Evolutionary conservation across 2,888 invertebrate genomes (phyloP).

Genomic region (Euspilapteryx auroguttella): DNA sequence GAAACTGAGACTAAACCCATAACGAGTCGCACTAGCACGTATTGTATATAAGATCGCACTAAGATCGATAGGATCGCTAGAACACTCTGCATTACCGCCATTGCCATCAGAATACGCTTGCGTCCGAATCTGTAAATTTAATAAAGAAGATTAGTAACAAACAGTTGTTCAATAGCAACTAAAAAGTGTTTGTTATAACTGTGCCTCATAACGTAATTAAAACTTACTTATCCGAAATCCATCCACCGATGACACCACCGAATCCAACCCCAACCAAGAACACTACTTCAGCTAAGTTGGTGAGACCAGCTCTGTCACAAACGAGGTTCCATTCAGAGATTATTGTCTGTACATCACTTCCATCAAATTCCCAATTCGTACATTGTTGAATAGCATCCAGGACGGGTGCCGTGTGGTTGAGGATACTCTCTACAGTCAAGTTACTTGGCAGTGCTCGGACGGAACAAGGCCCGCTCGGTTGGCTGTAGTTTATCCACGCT

Average conservation of each 20-base stretch:
- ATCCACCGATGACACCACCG: slow-evolving; percentile 78
- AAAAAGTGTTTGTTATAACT: too few relatives aligned
- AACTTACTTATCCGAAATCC: slow-evolving; percentile 70
- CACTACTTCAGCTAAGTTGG: slow-evolving; percentile 75
- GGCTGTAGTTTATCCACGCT: slow-evolving; percentile 69
- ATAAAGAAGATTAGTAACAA: too few relatives aligned
- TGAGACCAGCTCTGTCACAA: slow-evolving; percentile 70
- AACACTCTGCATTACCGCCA: slow-evolving; percentile 68
- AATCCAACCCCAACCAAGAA: slow-evolving; percentile 76
- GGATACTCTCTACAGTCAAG: slow-evolving; percentile 30
- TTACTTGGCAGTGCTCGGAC: slow-evolving; percentile 43
- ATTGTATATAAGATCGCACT: slow-evolving; percentile 70
- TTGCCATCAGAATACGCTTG: slow-evolving; percentile 72
- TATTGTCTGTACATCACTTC: slow-evolving; percentile 62
- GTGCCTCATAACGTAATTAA: too few relatives aligned
- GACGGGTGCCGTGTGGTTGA: slow-evolving; percentile 34
- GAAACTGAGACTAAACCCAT: slow-evolving; percentile 81
- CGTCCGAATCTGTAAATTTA: slow-evolving; percentile 71
- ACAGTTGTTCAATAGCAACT: too few relatives aligned
- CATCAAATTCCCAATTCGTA: slow-evolving; percentile 64
- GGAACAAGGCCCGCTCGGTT: slow-evolving; percentile 62
- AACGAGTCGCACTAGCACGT: slow-evolving; percentile 68
- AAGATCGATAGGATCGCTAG: slow-evolving; percentile 71
- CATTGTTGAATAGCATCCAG: slow-evolving; percentile 49
- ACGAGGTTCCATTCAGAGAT: slow-evolving; percentile 78